Percentiles rank a stretch among this genome's conserved stretches.
Evolutionary conservation across 2,113 vertebrate species (phyloP).

Genomic region (Boleophthalmus pectinirostris): DNA sequence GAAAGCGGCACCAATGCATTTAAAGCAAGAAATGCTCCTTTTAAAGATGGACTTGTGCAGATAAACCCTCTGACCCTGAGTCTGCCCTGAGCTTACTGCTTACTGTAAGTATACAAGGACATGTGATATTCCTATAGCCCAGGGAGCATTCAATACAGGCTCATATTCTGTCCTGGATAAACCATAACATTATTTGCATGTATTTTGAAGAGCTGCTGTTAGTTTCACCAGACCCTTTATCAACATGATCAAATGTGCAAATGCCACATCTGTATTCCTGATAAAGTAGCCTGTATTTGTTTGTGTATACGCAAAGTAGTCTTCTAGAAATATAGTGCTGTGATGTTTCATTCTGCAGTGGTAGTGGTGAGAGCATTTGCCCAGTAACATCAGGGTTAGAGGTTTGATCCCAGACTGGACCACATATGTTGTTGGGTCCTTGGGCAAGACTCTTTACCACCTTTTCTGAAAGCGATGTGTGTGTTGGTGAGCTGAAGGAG

Average conservation of each 20-base stretch:
- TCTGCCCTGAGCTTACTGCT: not conserved
- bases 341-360: not conserved
- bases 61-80: slow-evolving; percentile 5
- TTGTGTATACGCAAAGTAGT: no score
- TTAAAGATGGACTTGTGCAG: slow-evolving; percentile 2
- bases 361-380: no score
- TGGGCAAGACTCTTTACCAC: no score
- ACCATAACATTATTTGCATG: not conserved
- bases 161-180: not conserved
- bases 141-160: not conserved
- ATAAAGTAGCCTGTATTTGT: no score
- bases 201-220: not conserved
- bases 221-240: not conserved
- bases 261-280: no score
- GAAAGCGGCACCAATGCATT: not conserved
- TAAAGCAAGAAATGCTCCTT: slow-evolving; percentile 10
- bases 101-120: not conserved
- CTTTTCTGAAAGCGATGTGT: no score
- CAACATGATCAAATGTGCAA: no score
- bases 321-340: not conserved
- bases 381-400: not conserved
- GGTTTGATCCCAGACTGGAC: not conserved
- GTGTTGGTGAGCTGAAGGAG: no score
- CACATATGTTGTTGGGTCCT: not conserved
- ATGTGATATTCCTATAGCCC: not conserved